These are phyloP conservation scores for Sebastes miniatus DNA, from an alignment of 2,797 vertebrate species.

Conservation along the genomic window DNA sequence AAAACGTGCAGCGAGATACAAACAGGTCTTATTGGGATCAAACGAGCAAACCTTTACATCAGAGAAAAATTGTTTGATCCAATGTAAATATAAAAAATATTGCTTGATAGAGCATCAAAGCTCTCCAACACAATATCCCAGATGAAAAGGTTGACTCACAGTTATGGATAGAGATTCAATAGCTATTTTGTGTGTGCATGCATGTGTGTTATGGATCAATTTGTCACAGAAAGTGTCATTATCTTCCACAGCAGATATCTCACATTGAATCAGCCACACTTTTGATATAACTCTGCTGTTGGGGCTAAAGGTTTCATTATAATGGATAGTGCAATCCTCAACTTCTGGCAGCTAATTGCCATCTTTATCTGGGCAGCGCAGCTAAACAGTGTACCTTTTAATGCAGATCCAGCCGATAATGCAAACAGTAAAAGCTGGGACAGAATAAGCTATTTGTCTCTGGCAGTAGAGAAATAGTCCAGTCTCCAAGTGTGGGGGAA, in stretches of 20 bases:
- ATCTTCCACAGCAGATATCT: not conserved
- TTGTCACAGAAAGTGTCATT: not conserved
- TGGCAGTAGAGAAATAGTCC: constrained; percentile 24
- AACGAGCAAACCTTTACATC: not conserved
- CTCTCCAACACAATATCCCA: not conserved
- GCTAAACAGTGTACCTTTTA: constrained; percentile 28
- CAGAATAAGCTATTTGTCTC: constrained; percentile 33
- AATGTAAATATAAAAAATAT: not conserved
- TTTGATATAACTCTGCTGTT: constrained; percentile 8
- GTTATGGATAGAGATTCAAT: not conserved
- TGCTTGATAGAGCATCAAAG: not conserved
- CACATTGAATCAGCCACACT: not conserved
- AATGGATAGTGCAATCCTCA: constrained; percentile 3
- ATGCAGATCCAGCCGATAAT: constrained; percentile 40
- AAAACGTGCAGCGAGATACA: not conserved
- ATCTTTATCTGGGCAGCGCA: constrained; percentile 48
- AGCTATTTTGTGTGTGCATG: not conserved
- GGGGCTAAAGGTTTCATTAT: constrained; percentile 20
- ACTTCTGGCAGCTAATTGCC: constrained; percentile 64
- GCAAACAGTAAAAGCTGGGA: constrained; percentile 13
- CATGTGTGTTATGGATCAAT: not conserved
- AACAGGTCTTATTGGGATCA: not conserved
- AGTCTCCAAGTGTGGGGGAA: constrained; percentile 13
- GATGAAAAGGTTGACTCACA: not conserved
- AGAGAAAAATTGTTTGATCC: not conserved